Evolutionary conservation across 35 echinoderm and acorn worm species (phyloP), one percentile per base, ranked within the genome.

Genomic region (Stichopus chloronotus): DNA sequence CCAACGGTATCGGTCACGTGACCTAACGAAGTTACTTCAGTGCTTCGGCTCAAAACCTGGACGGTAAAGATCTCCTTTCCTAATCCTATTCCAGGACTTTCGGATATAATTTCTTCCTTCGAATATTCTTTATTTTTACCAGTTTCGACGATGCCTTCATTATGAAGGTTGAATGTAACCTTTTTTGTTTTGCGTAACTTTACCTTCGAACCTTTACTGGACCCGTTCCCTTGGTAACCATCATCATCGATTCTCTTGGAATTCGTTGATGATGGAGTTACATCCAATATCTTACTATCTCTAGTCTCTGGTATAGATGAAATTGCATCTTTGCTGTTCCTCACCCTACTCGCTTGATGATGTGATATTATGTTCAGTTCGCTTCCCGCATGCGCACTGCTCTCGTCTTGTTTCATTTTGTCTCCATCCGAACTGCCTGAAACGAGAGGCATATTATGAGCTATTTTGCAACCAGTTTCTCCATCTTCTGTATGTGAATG

Each of bases 51-150:
- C 4, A 58, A 58, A n/a, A 85, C 58, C 14, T 85, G 82, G 0
- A 85, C 82, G 57, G 20, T 85, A 85, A 57, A 17, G 10, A 85
- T n/a, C 13, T 85, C 58, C 22, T 58, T 23, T 58, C 82, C 82
- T 58, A 85, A 25, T 85, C 54, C 55, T 20, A 85, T 20, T 5
- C 82, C 55, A n/a, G 19, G 82, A 58, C 54, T 85, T 55, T 20
- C 82, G 55, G 82, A 85, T 58, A 85, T 85, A 3, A 85, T 25
- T 58, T 56, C 17, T 17, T 85, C 17, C 7, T 6, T 22, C 55
- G 5, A 55, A 22, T 85, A 7, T 58, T 58, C 82, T n/a, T 25
- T 19, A 20, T 12, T 25, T 58, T 58, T 56, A 43, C 30, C 30
- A 43, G 30, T 43, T 0, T 20, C 17, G 17, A 56, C 30, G 30